Base-by-base conservation (phyloP, 2,888 invertebrate species). In the Hymenopus coronatus region DNA sequence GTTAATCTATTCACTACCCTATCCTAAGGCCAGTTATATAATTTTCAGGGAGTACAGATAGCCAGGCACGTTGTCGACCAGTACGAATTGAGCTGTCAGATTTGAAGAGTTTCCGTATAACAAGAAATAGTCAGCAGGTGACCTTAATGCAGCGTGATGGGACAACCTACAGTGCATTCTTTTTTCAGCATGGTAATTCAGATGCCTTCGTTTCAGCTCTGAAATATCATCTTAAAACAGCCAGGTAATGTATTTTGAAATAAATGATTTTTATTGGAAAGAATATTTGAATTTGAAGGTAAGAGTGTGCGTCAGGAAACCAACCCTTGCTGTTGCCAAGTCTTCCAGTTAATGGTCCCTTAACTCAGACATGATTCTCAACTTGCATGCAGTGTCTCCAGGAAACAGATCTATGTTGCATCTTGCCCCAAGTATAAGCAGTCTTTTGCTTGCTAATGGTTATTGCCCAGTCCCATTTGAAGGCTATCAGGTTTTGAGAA, bases 121-220 rank as follows among this genome's bases (percentile, higher is more conserved):
- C 88, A 81, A 90, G 89, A 87, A 94, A 94, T 54, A 94, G 94
- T 1, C 95, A 95, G 88, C 94, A 94, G 70, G 93, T 96, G 87
- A 94, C 95, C 82, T 95, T 98, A 91, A 95, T 96, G 91, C 95
- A 96, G 91, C 96, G 96, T 90, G 96, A 96, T 93, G 95, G 96
- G 87, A 95, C 96, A 1, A 95, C 95, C 92, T 96, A 97, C 91
- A 96, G 96, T 90, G 96, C 97, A 8, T 97, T 98, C 92, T 96
- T 97, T 92, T 98, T 98, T 93, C 97, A 97, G 92, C 96, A 97
- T 91, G 97, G 97, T 0, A 98, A 98, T 91, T 97, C 97, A 0
- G 97, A 97, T 91, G 95, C 96, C 89, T 96, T 98, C 91, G 94
- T 96, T 83, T 94, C 93, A 82, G 94, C 94, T 90, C 94, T 96